phyloP scores from a whole-genome alignment of 2,113 vertebrate genomes.

The Tylochromis polylepis region DNA sequence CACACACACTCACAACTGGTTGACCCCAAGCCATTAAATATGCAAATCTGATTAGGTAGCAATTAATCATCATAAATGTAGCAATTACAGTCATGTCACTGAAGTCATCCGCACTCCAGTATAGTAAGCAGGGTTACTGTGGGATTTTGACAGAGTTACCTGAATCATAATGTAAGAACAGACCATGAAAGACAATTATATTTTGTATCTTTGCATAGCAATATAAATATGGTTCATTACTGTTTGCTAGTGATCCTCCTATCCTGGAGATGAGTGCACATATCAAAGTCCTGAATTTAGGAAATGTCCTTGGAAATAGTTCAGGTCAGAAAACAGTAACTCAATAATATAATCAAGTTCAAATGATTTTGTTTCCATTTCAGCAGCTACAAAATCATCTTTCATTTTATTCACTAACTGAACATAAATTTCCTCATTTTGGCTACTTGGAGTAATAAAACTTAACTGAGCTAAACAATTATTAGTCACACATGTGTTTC shows the following conservation, averaged over 20 bases:
- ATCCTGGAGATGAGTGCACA: background rate
- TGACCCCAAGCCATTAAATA: constrained; percentile 30
- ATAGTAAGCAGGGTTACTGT: background rate
- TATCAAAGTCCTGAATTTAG: too few species aligned
- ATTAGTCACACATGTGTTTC: too few species aligned
- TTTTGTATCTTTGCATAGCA: background rate
- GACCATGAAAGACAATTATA: background rate
- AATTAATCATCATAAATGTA: constrained; percentile 49
- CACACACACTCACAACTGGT: background rate
- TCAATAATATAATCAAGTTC: too few species aligned
- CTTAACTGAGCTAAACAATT: too few species aligned
- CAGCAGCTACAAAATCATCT: too few species aligned
- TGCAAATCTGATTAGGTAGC: constrained; percentile 34
- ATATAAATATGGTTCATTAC: background rate
- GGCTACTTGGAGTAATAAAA: too few species aligned
- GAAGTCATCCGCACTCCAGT: background rate
- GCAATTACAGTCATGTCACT: constrained; percentile 31
- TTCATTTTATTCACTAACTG: too few species aligned
- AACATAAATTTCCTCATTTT: too few species aligned
- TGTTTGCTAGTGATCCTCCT: background rate
- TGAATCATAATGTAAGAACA: background rate
- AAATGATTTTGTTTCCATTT: too few species aligned
- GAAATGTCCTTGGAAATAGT: too few species aligned
- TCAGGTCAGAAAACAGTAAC: too few species aligned
- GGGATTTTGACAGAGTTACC: background rate